Base-by-base conservation (phyloP, 2,888 invertebrate species). In the Acanthoscelides obtectus region DNA sequence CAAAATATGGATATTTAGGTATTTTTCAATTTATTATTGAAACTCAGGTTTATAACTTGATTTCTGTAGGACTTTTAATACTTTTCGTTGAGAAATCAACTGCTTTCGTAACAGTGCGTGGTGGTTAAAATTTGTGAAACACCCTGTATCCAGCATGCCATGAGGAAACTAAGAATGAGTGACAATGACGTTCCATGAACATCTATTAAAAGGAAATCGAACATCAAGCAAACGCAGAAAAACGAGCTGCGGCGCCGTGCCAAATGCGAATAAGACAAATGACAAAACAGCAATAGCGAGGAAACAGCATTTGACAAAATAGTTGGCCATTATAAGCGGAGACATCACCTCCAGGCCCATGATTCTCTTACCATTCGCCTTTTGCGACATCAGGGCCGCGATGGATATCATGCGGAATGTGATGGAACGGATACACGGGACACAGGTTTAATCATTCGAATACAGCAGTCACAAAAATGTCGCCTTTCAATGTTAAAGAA, bases 311-410 rank as follows among this genome's bases (percentile, higher is more conserved):
- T 45, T 45, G 45, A 45, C 45, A 45, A 45, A 45, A 4, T 45
- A 3, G 45, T 45, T 45, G 45, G 45, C 45, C 45, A 45, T 45
- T 45, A 45, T 45, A 45, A 45, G 17, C 45, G 67, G 67, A 67
- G 67, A 67, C 25, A 27, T 67, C 67, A 67, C 67, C 67, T 22
- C 22, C 22, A 25, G 67, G 22, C 67, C 25, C 67, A 22, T 67
- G 22, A 21, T 66, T 67, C 20, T 20, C 67, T 22, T 22, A 1
- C 67, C n/a, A 67, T 20, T 5, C 67, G 20, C 22, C 12, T 22
- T 67, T 22, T 20, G n/a, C 25, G 22, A 22, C 22, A 67, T 20
- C 22, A 67, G 20, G 19, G 21, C 22, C 22, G 3, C 22, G 21
- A 22, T 66, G 21, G n/a, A 22, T 66, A 22, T 66, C 66, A 66